Percentiles rank a stretch among this genome's conserved stretches.
These are phyloP conservation scores for Equus przewalskii DNA, from an alignment of 2,113 vertebrate genomes.

Conservation along the genomic window DNA sequence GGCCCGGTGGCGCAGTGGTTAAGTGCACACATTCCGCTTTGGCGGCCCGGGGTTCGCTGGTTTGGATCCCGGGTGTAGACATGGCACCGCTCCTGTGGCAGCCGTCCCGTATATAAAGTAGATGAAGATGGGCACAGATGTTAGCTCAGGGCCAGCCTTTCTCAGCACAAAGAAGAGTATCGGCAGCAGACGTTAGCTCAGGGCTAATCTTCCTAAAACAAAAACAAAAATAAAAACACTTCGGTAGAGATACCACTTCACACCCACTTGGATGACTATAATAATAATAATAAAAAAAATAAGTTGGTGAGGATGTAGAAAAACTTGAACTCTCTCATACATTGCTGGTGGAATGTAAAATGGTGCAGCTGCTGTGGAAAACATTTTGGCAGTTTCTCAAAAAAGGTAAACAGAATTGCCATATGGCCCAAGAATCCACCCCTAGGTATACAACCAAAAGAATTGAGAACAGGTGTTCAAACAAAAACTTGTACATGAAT, in stretches of 20 bases:
- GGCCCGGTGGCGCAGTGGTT: too few species aligned
- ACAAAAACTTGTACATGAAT: neutral
- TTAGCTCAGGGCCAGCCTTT: too few species aligned
- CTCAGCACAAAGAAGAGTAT: too few species aligned
- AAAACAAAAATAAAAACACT: too few species aligned
- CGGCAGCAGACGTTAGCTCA: too few species aligned
- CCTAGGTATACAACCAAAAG: neutral
- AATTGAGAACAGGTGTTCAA: neutral
- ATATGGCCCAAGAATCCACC: neutral
- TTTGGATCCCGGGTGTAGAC: too few species aligned
- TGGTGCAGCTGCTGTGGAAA: neutral
- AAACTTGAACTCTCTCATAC: neutral
- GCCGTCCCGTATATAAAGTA: too few species aligned
- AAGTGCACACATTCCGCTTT: too few species aligned
- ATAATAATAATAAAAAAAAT: neutral
- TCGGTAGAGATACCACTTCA: neutral
- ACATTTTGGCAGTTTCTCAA: neutral
- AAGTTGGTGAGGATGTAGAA: neutral
- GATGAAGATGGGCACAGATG: too few species aligned
- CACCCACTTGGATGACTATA: neutral
- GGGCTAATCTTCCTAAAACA: too few species aligned
- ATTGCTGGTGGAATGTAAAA: neutral
- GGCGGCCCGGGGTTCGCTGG: too few species aligned
- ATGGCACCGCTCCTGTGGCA: too few species aligned
- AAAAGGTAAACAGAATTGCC: slow-evolving; percentile 41